A percentile compares a stretch with the other conserved stretches of the same genome.
Conservation (phyloP, 2,888 invertebrate species). For the Drosophila histrio region DNA sequence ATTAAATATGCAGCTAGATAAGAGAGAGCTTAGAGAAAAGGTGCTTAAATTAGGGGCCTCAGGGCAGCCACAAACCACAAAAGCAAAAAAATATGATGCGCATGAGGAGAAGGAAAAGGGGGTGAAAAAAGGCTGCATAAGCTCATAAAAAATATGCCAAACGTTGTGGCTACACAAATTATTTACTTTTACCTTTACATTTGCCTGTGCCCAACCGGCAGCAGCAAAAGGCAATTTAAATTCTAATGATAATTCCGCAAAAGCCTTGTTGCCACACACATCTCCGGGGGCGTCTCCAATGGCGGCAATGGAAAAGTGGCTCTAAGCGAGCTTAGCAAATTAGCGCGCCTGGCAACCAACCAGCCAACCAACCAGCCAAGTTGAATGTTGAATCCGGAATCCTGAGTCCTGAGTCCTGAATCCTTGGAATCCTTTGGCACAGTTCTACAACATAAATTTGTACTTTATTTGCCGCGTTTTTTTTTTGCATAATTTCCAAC, state of each 20-base stretch:
- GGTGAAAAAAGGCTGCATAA: constrained; percentile 50
- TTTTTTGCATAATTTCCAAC: constrained; percentile 67
- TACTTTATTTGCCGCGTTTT: constrained; percentile 70
- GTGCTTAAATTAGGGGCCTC: constrained; percentile 57
- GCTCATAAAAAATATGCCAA: constrained; percentile 76
- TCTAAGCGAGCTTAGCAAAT: constrained; percentile 72
- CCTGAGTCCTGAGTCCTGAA: constrained; percentile 2
- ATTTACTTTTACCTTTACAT: constrained; percentile 58
- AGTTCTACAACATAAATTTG: constrained; percentile 63
- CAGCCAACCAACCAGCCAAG: too few species aligned
- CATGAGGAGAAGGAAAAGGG: not conserved
- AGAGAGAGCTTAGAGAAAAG: constrained; percentile 61
- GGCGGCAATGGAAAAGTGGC: constrained; percentile 32
- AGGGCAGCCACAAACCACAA: constrained; percentile 34
- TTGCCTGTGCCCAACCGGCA: constrained; percentile 34
- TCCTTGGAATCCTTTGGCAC: constrained; percentile 28
- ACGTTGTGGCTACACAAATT: constrained; percentile 65
- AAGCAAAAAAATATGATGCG: constrained; percentile 20
- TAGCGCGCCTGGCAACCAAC: constrained; percentile 63
- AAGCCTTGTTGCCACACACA: constrained; percentile 35
- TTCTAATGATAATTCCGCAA: constrained; percentile 77
- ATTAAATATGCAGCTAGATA: constrained; percentile 75
- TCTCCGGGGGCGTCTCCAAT: constrained; percentile 22
- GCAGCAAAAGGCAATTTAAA: constrained; percentile 73
- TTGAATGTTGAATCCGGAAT: constrained; percentile 4